Percentiles rank a stretch among this genome's conserved stretches.
These are phyloP conservation scores for Penaeus vannamei DNA, from an alignment of 1,140 invertebrate species.

Conservation along the genomic window DNA sequence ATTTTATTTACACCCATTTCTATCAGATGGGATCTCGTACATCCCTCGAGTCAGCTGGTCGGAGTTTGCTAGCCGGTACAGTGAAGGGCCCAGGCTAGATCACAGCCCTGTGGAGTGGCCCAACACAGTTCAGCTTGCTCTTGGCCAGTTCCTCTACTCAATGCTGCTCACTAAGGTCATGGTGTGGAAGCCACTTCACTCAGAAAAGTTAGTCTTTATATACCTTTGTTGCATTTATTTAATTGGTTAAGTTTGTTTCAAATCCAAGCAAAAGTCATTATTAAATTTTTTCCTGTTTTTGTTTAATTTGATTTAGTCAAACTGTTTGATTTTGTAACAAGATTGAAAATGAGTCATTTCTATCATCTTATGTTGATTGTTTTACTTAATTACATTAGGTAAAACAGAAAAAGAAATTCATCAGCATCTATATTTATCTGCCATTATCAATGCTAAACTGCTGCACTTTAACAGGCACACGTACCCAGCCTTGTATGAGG, in stretches of 20 bases:
- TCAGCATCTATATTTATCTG: too few species aligned
- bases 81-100: constrained; percentile 79
- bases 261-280: too few species aligned
- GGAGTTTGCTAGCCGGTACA: constrained; percentile 70
- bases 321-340: too few species aligned
- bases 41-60: constrained; percentile 54
- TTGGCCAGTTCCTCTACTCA: constrained; percentile 88
- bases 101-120: constrained; percentile 74
- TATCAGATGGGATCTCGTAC: constrained; percentile 35
- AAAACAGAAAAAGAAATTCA: too few species aligned
- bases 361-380: too few species aligned
- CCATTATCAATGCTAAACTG: too few species aligned
- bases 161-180: constrained; percentile 88
- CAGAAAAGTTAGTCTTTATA: constrained; percentile 73
- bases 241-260: too few species aligned
- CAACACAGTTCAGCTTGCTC: constrained; percentile 70
- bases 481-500: constrained; percentile 85
- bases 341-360: too few species aligned
- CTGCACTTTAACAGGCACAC: constrained; percentile 70
- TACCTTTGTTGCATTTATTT: constrained; percentile 52
- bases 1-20: background rate
- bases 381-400: too few species aligned
- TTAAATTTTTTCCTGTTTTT: too few species aligned
- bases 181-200: constrained; percentile 79
- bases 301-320: too few species aligned